These are phyloP conservation scores for Lophotis ruficrista DNA, from an alignment of 2,113 vertebrate species.

Conservation along the genomic window DNA sequence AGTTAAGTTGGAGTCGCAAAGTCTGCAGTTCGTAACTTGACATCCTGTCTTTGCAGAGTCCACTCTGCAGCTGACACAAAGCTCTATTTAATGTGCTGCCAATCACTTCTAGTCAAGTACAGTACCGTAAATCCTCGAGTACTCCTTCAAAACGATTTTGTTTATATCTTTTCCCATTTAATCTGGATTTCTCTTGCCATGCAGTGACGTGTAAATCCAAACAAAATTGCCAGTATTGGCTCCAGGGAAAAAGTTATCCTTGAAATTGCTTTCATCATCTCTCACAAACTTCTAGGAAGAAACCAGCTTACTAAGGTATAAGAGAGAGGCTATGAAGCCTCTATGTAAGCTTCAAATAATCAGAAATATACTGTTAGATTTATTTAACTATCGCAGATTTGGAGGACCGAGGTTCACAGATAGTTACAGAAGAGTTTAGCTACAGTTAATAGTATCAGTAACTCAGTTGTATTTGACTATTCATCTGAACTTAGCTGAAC, in stretches of 20 bases:
- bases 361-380: background rate
- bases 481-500: background rate
- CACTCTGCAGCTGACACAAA: conserved; percentile 73
- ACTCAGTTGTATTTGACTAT: background rate
- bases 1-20: conserved; percentile 74
- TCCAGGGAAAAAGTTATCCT: background rate
- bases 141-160: conserved; percentile 53
- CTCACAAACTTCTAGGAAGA: background rate
- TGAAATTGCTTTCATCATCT: conserved; percentile 23
- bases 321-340: background rate
- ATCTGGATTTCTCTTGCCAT: background rate
- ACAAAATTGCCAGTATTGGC: background rate
- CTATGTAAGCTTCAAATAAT: background rate
- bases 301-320: background rate
- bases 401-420: background rate
- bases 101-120: conserved; percentile 66
- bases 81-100: conserved; percentile 75
- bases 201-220: conserved; percentile 28
- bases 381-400: background rate
- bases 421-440: background rate
- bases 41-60: conserved; percentile 70
- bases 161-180: conserved; percentile 50
- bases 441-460: background rate
- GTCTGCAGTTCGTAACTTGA: conserved; percentile 76
- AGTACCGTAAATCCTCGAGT: conserved; percentile 66